Base-by-base conservation (phyloP, 2,888 invertebrate genomes). In the Cabera pusaria region DNA sequence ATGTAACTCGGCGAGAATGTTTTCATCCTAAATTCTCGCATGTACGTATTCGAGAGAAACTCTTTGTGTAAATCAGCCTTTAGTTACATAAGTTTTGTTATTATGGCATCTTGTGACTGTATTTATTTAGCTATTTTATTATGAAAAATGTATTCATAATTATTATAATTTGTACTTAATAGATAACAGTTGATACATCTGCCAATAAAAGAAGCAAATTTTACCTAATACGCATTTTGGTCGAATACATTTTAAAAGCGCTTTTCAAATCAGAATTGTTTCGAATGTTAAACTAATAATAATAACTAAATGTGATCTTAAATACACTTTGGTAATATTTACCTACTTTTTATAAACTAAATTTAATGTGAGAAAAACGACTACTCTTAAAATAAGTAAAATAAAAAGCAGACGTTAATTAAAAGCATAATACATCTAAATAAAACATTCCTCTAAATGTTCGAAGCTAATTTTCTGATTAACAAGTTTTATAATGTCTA, bases 291-390 rank as follows among this genome's bases (percentile, higher is more conserved):
- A 35, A 37, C 37, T 44, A 42, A 46, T 39, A 57, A 58, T 54
- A n/a, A 47, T 52, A 60, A 68, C 80, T 84, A 79, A 67, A 71
- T 71, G 71, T 77, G 76, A 79, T 76, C 84, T 75, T 83, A 86
- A 78, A 78, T 85, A 87, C 81, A 85, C 87, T 87, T 87, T 87
- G 87, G 87, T 87, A 84, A 84, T 85, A 80, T 76, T 78, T 72
- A 86, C 72, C 85, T 86, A 85, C 52, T 61, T 73, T 68, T 72
- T 69, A 68, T 70, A 66, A 70, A 64, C 64, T 78, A 80, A 67
- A 71, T 54, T 53, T 67, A 65, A 59, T 60, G 57, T 80, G 78
- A 80, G 74, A 76, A 61, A 52, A 55, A 56, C 26, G 36, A 47
- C 42, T 49, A 44, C 26, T 31, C 33, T n/a, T n/a, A n/a, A n/a